Percentiles rank a stretch among this genome's conserved stretches.
phyloP scores from a whole-genome alignment of 2,797 vertebrate genomes.

The Anguilla marmorata region DNA sequence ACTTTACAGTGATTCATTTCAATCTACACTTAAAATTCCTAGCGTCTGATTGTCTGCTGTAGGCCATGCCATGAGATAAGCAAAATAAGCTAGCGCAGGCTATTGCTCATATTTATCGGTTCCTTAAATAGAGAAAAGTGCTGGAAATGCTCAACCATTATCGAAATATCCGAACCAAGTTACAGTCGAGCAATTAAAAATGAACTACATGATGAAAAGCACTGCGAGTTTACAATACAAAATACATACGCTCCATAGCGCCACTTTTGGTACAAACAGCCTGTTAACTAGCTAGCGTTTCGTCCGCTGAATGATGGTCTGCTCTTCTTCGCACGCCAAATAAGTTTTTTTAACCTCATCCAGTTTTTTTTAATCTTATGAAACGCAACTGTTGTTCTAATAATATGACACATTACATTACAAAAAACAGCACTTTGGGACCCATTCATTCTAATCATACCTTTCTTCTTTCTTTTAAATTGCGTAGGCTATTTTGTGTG shows the following conservation, averaged over 20 bases:
- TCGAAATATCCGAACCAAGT: neutral
- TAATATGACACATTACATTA: neutral
- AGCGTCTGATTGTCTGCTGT: too few relatives aligned
- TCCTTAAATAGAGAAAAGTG: neutral
- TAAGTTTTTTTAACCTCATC: neutral
- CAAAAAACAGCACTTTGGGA: neutral
- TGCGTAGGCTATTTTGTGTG: neutral
- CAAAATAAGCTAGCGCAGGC: too few relatives aligned
- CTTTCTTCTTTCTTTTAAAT: neutral
- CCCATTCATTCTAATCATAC: neutral
- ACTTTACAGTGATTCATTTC: too few relatives aligned
- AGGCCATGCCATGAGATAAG: too few relatives aligned
- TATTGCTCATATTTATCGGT: neutral
- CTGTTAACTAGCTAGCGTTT: neutral
- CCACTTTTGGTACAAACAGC: neutral
- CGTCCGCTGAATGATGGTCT: neutral
- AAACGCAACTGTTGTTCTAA: neutral
- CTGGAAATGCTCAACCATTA: neutral
- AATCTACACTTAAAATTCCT: too few relatives aligned
- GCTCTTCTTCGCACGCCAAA: neutral
- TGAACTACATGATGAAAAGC: neutral
- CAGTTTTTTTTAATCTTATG: neutral
- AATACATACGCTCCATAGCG: neutral
- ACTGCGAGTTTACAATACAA: neutral
- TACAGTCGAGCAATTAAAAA: neutral